Percentiles rank a stretch among this genome's conserved stretches.
Conservation (phyloP, 2,797 vertebrate genomes). For the Tympanoctomys barrerae region DNA sequence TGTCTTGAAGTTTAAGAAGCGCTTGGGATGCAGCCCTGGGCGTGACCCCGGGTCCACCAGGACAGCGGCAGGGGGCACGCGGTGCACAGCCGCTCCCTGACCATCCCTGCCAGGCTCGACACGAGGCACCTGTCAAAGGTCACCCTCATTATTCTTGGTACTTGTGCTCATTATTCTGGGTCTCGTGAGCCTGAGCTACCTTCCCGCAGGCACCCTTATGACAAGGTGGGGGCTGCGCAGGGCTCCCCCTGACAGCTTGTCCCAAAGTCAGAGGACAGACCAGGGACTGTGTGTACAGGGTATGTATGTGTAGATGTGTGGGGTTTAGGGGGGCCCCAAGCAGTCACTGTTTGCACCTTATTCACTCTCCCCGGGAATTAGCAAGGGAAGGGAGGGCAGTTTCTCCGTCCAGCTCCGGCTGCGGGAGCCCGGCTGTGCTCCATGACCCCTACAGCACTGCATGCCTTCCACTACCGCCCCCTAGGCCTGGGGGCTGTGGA, state of each 20-base stretch:
- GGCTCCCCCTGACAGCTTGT: accelerated
- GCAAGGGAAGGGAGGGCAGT: background rate
- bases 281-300: no score
- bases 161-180: background rate
- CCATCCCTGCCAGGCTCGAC: no score
- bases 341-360: accelerated
- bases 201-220: background rate
- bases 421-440: accelerated
- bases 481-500: accelerated
- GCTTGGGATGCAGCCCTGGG: background rate
- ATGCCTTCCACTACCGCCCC: accelerated
- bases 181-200: accelerated
- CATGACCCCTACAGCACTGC: accelerated
- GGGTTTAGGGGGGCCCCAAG: accelerated
- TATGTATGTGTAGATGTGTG: no score
- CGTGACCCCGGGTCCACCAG: background rate
- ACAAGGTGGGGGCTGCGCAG: background rate
- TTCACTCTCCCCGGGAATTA: accelerated
- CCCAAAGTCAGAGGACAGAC: background rate
- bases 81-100: no score
- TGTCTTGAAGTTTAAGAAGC: background rate
- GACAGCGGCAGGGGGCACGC: no score
- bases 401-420: accelerated
- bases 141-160: accelerated
- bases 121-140: background rate